Conservation (phyloP, 2,113 vertebrate genomes). For the Scalopus aquaticus region DNA sequence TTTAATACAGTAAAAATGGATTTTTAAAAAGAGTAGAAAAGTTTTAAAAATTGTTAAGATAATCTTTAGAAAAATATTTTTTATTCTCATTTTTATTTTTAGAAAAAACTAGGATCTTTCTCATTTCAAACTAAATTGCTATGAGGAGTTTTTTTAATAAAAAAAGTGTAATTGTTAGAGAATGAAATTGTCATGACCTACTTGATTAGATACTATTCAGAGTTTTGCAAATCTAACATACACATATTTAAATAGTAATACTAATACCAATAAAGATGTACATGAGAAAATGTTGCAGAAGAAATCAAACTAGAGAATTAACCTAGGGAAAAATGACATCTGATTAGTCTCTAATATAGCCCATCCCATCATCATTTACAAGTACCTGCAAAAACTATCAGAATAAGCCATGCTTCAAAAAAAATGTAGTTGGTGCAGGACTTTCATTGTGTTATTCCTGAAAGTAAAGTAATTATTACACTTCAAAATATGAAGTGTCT, state of each 20-base stretch:
- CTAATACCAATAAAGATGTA: neutral
- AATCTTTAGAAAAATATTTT: conserved; percentile 38
- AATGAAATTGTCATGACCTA: conserved; percentile 50
- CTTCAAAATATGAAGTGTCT: neutral
- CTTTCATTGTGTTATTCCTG: neutral
- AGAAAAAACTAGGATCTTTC: conserved; percentile 17
- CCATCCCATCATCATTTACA: neutral
- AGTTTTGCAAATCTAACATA: conserved; percentile 4
- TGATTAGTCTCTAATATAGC: neutral
- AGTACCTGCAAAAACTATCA: neutral
- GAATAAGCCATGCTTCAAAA: neutral
- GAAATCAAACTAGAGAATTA: conserved; percentile 38
- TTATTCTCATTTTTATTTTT: conserved; percentile 57
- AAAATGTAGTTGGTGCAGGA: neutral
- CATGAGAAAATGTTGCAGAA: conserved; percentile 5
- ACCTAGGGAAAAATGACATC: neutral
- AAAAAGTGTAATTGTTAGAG: conserved; percentile 45
- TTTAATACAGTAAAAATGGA: neutral
- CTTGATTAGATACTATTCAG: conserved; percentile 63
- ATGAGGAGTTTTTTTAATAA: neutral
- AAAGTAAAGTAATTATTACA: neutral
- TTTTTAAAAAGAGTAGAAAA: neutral
- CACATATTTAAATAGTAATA: neutral
- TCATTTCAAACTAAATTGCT: conserved; percentile 53
- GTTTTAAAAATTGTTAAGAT: neutral